These are phyloP conservation scores for Zygaena filipendulae DNA, from an alignment of 2,888 invertebrate species.

Conservation along the genomic window DNA sequence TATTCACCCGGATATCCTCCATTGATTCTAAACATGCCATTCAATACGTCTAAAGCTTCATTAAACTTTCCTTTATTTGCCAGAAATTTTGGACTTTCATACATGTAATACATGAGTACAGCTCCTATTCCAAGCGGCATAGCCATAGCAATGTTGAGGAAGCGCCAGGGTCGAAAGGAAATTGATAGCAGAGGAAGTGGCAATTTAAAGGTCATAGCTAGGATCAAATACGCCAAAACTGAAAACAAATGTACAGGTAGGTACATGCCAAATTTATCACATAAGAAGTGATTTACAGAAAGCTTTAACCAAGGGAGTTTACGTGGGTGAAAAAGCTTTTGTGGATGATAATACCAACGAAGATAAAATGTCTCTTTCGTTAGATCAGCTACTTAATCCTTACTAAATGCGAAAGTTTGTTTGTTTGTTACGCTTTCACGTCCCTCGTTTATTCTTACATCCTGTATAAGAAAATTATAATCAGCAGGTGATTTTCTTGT, in stretches of 20 bases:
- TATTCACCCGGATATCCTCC: conserved; percentile 27
- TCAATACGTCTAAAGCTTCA: conserved; percentile 57
- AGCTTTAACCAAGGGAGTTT: no score
- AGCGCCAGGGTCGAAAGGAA: conserved; percentile 74
- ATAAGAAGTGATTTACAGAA: no score
- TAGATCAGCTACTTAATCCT: no score
- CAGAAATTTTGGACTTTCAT: conserved; percentile 82
- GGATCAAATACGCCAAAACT: conserved; percentile 72
- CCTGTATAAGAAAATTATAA: no score
- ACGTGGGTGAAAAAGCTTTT: no score
- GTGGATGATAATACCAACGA: no score
- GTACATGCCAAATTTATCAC: no score
- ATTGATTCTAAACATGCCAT: conserved; percentile 27
- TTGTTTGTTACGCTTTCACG: no score
- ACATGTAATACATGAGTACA: conserved; percentile 59
- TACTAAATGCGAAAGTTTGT: no score
- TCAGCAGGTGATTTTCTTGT: no score
- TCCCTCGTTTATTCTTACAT: no score
- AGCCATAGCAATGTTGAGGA: conserved; percentile 63
- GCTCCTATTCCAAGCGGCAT: conserved; percentile 55
- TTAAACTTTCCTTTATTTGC: conserved; percentile 67
- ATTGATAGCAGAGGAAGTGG: conserved; percentile 45
- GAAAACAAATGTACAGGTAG: no score
- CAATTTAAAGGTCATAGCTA: conserved; percentile 60
- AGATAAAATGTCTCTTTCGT: neutral